Evolutionary conservation across 92 coral and sea anemone genomes (phyloP).

Genomic region (Epizoanthus rinbou): DNA sequence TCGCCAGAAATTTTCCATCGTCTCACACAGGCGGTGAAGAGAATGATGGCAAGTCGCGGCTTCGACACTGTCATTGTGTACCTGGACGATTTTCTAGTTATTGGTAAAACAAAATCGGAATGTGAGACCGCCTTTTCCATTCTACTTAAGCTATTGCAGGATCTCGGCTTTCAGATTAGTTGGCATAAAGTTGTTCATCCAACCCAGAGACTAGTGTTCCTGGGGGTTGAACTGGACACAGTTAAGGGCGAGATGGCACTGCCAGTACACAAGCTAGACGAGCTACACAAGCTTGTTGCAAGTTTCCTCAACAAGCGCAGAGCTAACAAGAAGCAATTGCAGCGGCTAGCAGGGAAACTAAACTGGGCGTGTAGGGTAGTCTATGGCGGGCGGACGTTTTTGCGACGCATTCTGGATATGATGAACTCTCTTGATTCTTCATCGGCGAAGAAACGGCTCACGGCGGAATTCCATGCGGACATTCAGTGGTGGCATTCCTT

Average conservation of each 20-base stretch:
- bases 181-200: no score
- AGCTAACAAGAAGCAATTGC: conserved; percentile 31
- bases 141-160: no score
- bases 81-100: no score
- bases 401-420: conserved; percentile 37
- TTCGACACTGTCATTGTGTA: not conserved
- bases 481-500: conserved; percentile 12
- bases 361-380: conserved; percentile 2
- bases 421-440: conserved; percentile 15
- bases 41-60: conserved; percentile 41
- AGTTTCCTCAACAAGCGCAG: not conserved
- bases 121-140: no score
- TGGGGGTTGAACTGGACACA: not conserved
- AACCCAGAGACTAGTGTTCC: not conserved
- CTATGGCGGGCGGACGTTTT: conserved; percentile 45
- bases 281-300: not conserved
- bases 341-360: conserved; percentile 28
- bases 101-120: no score
- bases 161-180: no score
- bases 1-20: conserved; percentile 41
- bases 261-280: not conserved
- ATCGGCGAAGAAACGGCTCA: not conserved
- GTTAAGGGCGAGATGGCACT: not conserved
- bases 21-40: conserved; percentile 41
- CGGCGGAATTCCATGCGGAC: conserved; percentile 22